Evolutionary conservation across 2,797 vertebrate species (phyloP).

Genomic region (Diplodus sargus): DNA sequence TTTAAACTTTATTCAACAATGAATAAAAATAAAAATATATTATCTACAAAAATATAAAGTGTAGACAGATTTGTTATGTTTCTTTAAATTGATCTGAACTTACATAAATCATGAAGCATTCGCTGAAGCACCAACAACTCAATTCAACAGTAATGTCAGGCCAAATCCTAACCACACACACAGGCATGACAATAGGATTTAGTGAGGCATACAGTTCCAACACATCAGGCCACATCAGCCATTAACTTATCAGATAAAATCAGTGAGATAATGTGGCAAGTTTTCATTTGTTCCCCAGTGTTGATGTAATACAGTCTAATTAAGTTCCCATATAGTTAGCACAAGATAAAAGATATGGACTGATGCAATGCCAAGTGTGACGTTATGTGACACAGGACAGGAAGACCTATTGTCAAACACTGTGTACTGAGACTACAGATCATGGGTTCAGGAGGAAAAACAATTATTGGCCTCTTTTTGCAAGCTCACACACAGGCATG

Average conservation of each 20-base stretch:
- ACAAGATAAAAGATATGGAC: slow-evolving; percentile 30
- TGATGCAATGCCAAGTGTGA: slow-evolving; percentile 59
- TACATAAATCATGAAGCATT: slow-evolving; percentile 58
- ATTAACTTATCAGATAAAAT: slow-evolving; percentile 38
- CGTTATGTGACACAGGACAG: slow-evolving; percentile 24
- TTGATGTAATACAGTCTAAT: slow-evolving; percentile 44
- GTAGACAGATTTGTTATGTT: slow-evolving; percentile 78
- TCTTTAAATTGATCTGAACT: slow-evolving; percentile 66
- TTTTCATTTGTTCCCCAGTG: slow-evolving; percentile 31
- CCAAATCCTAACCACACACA: slow-evolving; percentile 46
- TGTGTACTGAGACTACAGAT: slow-evolving; percentile 16
- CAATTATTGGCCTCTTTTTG: slow-evolving; percentile 9
- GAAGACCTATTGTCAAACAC: slow-evolving; percentile 16
- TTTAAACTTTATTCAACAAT: slow-evolving; percentile 87
- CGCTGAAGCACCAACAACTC: slow-evolving; percentile 62
- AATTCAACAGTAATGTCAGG: slow-evolving; percentile 56
- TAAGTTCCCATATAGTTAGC: slow-evolving; percentile 19
- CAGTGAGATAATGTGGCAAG: slow-evolving; percentile 38
- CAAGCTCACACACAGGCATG: not conserved
- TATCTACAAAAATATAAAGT: slow-evolving; percentile 87
- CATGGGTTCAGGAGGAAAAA: slow-evolving; percentile 20
- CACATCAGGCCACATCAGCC: slow-evolving; percentile 42
- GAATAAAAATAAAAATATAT: slow-evolving; percentile 88
- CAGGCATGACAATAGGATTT: slow-evolving; percentile 33
- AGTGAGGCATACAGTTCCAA: slow-evolving; percentile 34